phyloP scores from a whole-genome alignment of 2,113 vertebrate genomes.

The Rafetus swinhoei region DNA sequence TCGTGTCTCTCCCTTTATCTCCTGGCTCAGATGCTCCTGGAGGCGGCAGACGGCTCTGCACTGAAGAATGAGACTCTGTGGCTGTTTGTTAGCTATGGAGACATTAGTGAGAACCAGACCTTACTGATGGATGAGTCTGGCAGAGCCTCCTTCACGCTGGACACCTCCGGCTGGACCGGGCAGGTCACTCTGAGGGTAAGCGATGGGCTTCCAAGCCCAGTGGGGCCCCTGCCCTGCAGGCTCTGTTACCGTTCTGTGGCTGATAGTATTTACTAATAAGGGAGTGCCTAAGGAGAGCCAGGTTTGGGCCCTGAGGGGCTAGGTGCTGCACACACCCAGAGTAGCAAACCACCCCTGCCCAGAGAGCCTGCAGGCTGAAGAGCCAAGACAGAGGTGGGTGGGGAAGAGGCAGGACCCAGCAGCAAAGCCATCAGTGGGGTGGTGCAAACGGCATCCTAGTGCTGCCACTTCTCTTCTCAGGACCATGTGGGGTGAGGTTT shows the following conservation, averaged over 20 bases:
- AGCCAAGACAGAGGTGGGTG: neutral
- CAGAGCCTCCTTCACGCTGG: constrained; percentile 24
- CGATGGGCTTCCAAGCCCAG: accelerated
- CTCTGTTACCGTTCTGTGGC: neutral
- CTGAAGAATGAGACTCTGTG: neutral
- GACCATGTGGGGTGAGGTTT: neutral
- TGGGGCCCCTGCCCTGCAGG: neutral
- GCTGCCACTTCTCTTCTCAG: neutral
- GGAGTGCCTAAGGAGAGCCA: neutral
- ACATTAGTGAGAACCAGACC: accelerated
- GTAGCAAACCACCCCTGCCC: neutral
- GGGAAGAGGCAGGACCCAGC: no score
- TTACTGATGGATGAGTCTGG: constrained; percentile 5
- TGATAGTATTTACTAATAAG: neutral
- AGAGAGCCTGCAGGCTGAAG: neutral
- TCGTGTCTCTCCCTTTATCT: no score
- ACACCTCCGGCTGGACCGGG: neutral
- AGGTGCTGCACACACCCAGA: neutral
- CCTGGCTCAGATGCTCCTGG: neutral
- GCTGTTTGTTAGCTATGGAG: accelerated
- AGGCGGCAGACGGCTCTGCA: accelerated
- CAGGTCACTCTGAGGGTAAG: accelerated
- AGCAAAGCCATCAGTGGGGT: no score
- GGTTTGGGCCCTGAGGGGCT: neutral
- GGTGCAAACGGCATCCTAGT: neutral